These are phyloP conservation scores for Chironomus tentans DNA, from an alignment of 2,888 invertebrate genomes.

Conservation along the genomic window DNA sequence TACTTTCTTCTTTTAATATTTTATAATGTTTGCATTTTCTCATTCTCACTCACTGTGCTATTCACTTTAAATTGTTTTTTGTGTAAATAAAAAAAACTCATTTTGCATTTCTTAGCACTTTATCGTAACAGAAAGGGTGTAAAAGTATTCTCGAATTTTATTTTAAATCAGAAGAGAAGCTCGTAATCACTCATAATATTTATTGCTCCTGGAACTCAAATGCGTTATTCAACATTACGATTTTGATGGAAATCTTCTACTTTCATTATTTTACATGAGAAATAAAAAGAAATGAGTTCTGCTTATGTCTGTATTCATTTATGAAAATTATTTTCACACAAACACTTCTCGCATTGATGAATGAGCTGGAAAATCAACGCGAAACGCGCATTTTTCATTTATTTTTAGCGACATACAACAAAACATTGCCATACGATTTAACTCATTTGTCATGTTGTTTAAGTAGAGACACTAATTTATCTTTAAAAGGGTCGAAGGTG, in stretches of 20 bases:
- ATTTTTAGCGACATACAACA: background rate
- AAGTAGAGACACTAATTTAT: background rate
- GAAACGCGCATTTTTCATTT: background rate
- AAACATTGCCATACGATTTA: background rate
- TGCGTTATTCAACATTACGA: too few relatives aligned
- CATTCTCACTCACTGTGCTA: too few relatives aligned
- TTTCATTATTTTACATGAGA: too few relatives aligned
- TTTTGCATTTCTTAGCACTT: too few relatives aligned
- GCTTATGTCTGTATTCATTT: too few relatives aligned
- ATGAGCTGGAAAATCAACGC: background rate
- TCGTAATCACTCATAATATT: too few relatives aligned
- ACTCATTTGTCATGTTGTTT: background rate
- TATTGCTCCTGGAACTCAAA: too few relatives aligned
- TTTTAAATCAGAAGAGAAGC: too few relatives aligned
- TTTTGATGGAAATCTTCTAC: too few relatives aligned
- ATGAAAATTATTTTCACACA: background rate
- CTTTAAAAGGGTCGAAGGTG: slow-evolving; percentile 4
- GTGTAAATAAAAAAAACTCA: background rate
- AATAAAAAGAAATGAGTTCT: too few relatives aligned
- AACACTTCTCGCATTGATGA: background rate
- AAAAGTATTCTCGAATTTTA: too few relatives aligned
- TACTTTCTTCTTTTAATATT: background rate
- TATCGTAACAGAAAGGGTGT: too few relatives aligned
- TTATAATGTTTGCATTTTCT: background rate
- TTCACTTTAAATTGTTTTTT: background rate